Conservation (phyloP, 2,888 invertebrate genomes). For the Nomada fucata region DNA sequence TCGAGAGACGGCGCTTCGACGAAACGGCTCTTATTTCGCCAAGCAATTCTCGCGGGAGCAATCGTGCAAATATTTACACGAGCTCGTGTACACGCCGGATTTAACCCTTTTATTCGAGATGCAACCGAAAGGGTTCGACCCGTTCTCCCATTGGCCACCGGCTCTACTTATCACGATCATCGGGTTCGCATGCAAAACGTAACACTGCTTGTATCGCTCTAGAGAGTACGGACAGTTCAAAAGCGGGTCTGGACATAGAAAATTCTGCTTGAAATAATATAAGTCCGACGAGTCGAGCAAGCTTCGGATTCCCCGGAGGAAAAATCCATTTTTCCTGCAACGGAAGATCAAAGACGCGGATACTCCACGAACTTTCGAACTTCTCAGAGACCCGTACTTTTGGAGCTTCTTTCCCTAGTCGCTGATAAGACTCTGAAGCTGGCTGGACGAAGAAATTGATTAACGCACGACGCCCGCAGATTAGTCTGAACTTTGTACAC, state of each 20-base stretch:
- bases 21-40: slow-evolving; percentile 4
- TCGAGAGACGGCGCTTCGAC: not conserved
- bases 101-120: slow-evolving; percentile 58
- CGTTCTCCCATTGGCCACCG: slow-evolving; percentile 8
- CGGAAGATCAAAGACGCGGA: not conserved
- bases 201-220: not conserved
- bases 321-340: not conserved
- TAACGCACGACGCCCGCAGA: no score
- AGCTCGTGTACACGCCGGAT: slow-evolving; percentile 41
- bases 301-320: not conserved
- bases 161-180: slow-evolving; percentile 30
- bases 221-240: not conserved
- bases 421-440: no score
- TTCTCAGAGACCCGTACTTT: not conserved
- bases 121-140: slow-evolving; percentile 36
- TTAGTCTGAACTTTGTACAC: no score
- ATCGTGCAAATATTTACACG: slow-evolving; percentile 72
- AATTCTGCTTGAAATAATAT: not conserved
- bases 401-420: not conserved
- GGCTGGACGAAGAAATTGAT: no score
- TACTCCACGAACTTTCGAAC: no score
- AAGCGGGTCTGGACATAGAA: not conserved
- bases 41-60: slow-evolving; percentile 61
- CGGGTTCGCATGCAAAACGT: not conserved
- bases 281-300: no score